Evolutionary conservation across 1,140 invertebrate genomes (phyloP), one percentile per base, ranked within the genome.

Genomic region (Anoplophora glabripennis): DNA sequence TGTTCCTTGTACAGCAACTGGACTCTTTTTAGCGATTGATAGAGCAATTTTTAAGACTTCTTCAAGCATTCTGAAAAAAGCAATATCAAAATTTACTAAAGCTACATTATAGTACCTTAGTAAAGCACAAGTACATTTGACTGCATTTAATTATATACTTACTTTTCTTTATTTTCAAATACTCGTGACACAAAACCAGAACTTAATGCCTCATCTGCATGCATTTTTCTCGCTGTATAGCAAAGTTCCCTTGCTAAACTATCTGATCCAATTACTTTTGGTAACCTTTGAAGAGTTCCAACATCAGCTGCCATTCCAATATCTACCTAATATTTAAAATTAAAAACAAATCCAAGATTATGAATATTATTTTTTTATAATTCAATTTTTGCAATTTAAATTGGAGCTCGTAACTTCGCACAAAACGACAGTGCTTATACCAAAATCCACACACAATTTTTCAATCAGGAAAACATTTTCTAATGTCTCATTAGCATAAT

Each of bases 301-400:
- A 99, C 88, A 82, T 99, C 96, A 47, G 96, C 94, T 45, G 95
- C 92, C 76, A 99, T 80, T 1, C 94, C 95, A 17, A 90, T 77
- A 53, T 86, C 83, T 2, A 89, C 75, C 73, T 78, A n/a, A n/a
- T n/a, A n/a, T 64, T 28, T 28, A 28, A 28, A 28, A n/a, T n/a
- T n/a, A n/a, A 28, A 28, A 28, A 28, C 2, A 28, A 28, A 28
- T 28, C 5, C 2, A 28, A 28, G 21, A 5, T 28, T 28, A n/a
- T n/a, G n/a, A n/a, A n/a, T n/a, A n/a, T n/a, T n/a, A n/a, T n/a
- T n/a, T n/a, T n/a, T n/a, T n/a, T n/a, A n/a, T n/a, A n/a, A n/a
- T n/a, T n/a, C n/a, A n/a, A n/a, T n/a, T n/a, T n/a, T n/a, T n/a
- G n/a, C n/a, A n/a, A n/a, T n/a, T n/a, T n/a, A n/a, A n/a, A n/a